Evolutionary conservation across 2,113 vertebrate genomes (phyloP).

Genomic region (Oreochromis tanganicae): DNA sequence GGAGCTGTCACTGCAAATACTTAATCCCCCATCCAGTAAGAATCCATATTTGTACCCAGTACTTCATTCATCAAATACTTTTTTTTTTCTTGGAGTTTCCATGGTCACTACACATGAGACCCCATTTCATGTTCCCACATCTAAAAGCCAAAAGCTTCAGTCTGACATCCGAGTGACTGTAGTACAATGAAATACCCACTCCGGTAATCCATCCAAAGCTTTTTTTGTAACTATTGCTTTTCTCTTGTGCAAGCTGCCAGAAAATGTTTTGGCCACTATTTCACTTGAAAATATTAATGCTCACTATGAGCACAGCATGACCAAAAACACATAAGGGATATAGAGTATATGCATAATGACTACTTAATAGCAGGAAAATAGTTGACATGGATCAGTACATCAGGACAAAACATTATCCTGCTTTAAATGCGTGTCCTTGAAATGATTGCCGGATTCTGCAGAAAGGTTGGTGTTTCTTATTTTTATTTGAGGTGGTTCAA

Average conservation of each 20-base stretch:
- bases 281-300: not conserved
- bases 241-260: not conserved
- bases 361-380: not conserved
- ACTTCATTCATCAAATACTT: not conserved
- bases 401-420: not conserved
- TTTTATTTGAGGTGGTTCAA: not conserved
- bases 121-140: not conserved
- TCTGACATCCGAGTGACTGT: not conserved
- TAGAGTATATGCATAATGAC: not conserved
- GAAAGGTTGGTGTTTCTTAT: not conserved
- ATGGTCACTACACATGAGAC: not conserved
- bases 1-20: constrained; percentile 40
- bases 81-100: not conserved
- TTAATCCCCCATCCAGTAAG: not conserved
- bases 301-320: not conserved
- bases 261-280: not conserved
- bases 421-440: not conserved
- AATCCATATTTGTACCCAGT: constrained; percentile 24
- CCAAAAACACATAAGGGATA: not conserved
- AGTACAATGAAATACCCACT: not conserved
- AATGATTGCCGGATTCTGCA: not conserved
- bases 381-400: not conserved
- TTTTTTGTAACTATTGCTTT: not conserved
- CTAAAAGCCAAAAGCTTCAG: not conserved
- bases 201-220: not conserved